These are phyloP conservation scores for Buathra laborator DNA, from an alignment of 2,888 invertebrate genomes.

Conservation along the genomic window DNA sequence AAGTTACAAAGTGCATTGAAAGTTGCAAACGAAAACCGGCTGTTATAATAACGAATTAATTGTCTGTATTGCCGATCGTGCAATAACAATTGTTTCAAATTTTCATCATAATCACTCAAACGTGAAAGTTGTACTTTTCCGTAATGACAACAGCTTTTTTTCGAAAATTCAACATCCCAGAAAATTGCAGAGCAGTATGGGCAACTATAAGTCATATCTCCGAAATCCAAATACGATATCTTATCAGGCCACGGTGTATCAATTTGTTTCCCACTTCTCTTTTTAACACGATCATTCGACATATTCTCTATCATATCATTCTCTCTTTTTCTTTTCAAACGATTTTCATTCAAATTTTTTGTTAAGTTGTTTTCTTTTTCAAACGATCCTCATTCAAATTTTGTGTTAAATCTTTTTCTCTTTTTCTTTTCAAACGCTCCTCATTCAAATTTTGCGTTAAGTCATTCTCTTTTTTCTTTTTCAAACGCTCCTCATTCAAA, in stretches of 20 bases:
- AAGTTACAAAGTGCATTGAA: no score
- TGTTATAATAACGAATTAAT: conserved; percentile 18
- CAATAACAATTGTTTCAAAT: neutral
- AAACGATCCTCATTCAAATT: neutral
- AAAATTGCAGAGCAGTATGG: neutral
- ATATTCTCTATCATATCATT: neutral
- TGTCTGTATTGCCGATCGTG: neutral
- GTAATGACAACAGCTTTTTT: neutral
- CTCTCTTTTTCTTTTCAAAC: neutral
- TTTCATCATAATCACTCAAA: conserved; percentile 1
- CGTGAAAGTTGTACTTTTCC: neutral
- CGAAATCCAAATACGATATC: neutral
- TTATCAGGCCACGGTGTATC: neutral
- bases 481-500: neutral
- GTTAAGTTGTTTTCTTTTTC: neutral
- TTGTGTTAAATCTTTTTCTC: no score
- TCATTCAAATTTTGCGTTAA: neutral
- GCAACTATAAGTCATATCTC: neutral
- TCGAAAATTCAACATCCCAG: neutral
- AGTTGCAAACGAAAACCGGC: neutral
- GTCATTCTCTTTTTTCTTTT: neutral
- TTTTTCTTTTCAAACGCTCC: no score
- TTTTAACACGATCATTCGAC: neutral
- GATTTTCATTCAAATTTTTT: neutral
- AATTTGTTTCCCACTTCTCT: neutral